Evolutionary conservation across 2,888 invertebrate species (phyloP).

Genomic region (Hoplodrina blanda): DNA sequence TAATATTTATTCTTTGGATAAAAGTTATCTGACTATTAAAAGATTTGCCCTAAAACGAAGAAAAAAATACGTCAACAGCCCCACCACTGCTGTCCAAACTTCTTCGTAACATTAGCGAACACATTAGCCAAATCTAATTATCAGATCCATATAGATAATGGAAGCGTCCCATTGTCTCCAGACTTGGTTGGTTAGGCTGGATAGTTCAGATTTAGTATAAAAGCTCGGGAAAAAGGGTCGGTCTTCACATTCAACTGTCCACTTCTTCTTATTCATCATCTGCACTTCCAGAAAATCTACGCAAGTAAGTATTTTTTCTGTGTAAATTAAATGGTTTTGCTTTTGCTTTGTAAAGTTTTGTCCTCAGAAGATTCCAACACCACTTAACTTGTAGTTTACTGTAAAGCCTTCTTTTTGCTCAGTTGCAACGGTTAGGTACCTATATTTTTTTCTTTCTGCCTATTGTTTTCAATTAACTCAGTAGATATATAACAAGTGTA

Average conservation of each 20-base stretch:
- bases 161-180: constrained; percentile 71
- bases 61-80: not conserved
- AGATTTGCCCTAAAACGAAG: no score
- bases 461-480: not conserved
- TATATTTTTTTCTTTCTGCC: no score
- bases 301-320: constrained; percentile 65
- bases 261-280: constrained; percentile 57
- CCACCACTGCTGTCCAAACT: constrained; percentile 5
- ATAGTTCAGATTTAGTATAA: constrained; percentile 76
- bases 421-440: no score
- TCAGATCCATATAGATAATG: constrained; percentile 74
- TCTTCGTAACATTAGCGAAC: constrained; percentile 20
- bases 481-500: no score
- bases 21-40: no score
- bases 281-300: constrained; percentile 56
- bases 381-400: no score
- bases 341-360: not conserved
- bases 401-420: not conserved
- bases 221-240: constrained; percentile 61
- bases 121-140: constrained; percentile 69
- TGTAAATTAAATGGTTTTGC: not conserved
- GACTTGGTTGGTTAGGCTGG: constrained; percentile 76
- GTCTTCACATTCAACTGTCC: constrained; percentile 71
- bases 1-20: no score
- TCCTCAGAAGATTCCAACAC: no score